phyloP scores from a whole-genome alignment of 2,888 invertebrate species.

The Nomada ferruginata region DNA sequence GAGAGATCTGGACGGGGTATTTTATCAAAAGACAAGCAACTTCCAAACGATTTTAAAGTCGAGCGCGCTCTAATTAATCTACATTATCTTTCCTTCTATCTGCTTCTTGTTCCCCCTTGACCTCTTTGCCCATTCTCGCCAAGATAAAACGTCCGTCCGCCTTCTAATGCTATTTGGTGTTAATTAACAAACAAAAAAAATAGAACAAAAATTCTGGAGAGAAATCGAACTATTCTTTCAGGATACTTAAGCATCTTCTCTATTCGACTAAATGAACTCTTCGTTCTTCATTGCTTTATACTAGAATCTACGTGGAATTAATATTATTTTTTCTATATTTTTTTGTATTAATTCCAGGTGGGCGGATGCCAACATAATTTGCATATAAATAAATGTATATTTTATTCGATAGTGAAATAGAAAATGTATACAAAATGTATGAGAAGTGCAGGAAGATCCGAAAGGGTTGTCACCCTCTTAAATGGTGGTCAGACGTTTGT shows the following conservation, averaged over 20 bases:
- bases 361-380: background rate
- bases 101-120: slow-evolving; percentile 5
- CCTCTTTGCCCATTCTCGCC: background rate
- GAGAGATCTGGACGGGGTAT: slow-evolving; percentile 73
- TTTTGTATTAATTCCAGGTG: background rate
- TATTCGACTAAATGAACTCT: background rate
- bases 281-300: slow-evolving; percentile 15
- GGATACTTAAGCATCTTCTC: slow-evolving; percentile 20
- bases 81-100: slow-evolving; percentile 2
- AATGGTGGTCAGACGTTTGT: background rate
- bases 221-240: slow-evolving; percentile 40
- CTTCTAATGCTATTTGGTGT: background rate
- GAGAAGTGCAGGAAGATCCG: background rate
- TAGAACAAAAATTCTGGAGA: slow-evolving; percentile 35
- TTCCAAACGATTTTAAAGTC: slow-evolving; percentile 42
- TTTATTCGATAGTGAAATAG: too few relatives aligned
- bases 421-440: background rate
- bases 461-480: background rate
- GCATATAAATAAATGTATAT: too few relatives aligned
- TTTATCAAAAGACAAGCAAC: slow-evolving; percentile 51
- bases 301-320: background rate
- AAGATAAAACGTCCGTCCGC: background rate
- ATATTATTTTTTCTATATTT: too few relatives aligned
- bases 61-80: slow-evolving; percentile 31
- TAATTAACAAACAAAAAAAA: background rate